Conservation (phyloP, 2,113 vertebrate species). For the Axis porcinus region DNA sequence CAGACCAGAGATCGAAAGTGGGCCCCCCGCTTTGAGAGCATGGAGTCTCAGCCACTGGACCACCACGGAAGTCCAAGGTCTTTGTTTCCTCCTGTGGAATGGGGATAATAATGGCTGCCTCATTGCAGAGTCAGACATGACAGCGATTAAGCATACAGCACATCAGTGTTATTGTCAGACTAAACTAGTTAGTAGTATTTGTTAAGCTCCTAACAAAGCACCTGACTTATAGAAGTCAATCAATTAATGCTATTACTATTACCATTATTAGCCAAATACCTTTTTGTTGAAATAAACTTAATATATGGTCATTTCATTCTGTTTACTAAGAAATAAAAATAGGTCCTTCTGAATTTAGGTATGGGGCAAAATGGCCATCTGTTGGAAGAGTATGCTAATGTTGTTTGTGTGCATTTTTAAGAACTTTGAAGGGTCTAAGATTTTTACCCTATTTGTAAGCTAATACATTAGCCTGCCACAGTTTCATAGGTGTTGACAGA, state of each 20-base stretch:
- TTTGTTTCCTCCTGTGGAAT: neutral
- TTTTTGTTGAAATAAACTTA: neutral
- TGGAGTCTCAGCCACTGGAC: neutral
- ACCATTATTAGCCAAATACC: neutral
- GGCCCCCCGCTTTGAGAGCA: neutral
- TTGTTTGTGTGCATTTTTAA: neutral
- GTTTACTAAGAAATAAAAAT: neutral
- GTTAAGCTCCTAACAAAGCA: neutral
- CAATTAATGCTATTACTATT: neutral
- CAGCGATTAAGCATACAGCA: neutral
- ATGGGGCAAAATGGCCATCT: neutral
- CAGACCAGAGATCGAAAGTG: neutral
- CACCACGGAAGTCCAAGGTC: neutral
- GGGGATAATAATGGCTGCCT: neutral
- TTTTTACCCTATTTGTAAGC: neutral
- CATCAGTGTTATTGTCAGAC: neutral
- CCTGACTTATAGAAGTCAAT: neutral
- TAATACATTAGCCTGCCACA: neutral
- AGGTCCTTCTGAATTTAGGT: neutral
- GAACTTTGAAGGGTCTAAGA: neutral
- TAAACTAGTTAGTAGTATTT: neutral
- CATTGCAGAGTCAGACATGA: neutral
- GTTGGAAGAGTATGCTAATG: neutral
- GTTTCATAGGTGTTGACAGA: neutral
- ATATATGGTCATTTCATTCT: neutral